Evolutionary conservation across 1,140 invertebrate genomes (phyloP).

Genomic region (Globodera rostochiensis): DNA sequence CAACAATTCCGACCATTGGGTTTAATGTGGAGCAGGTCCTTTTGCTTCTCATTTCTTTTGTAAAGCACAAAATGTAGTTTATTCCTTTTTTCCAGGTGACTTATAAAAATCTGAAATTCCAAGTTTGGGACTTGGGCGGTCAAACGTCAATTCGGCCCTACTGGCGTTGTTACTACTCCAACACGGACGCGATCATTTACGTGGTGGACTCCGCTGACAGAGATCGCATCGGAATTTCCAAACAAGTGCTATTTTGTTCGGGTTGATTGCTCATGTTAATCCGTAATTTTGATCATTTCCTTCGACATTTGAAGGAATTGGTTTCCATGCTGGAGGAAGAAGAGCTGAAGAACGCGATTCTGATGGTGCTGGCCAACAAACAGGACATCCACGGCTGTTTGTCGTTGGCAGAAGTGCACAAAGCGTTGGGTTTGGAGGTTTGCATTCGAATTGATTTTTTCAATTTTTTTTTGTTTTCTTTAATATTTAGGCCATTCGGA

Average conservation of each 20-base stretch:
- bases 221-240: constrained; percentile 97
- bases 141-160: constrained; percentile 97
- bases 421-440: constrained; percentile 84
- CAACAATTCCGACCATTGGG: constrained; percentile 96
- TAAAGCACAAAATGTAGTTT: neutral
- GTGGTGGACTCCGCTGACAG: constrained; percentile 97
- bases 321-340: constrained; percentile 97
- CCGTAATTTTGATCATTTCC: neutral
- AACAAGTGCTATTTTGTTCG: constrained; percentile 76
- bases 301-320: constrained; percentile 67
- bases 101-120: constrained; percentile 53
- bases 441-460: neutral
- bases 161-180: constrained; percentile 99
- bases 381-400: constrained; percentile 95
- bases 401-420: constrained; percentile 92
- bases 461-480: neutral
- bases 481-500: constrained; percentile 76
- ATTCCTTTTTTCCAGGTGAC: constrained; percentile 15
- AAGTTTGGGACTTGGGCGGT: constrained; percentile 92
- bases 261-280: neutral
- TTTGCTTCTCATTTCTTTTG: neutral
- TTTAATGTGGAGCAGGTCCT: constrained; percentile 92
- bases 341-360: constrained; percentile 88
- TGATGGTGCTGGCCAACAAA: constrained; percentile 98
- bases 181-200: constrained; percentile 99